phyloP scores from a whole-genome alignment of 1,140 invertebrate genomes.

The Heliothis virescens region DNA sequence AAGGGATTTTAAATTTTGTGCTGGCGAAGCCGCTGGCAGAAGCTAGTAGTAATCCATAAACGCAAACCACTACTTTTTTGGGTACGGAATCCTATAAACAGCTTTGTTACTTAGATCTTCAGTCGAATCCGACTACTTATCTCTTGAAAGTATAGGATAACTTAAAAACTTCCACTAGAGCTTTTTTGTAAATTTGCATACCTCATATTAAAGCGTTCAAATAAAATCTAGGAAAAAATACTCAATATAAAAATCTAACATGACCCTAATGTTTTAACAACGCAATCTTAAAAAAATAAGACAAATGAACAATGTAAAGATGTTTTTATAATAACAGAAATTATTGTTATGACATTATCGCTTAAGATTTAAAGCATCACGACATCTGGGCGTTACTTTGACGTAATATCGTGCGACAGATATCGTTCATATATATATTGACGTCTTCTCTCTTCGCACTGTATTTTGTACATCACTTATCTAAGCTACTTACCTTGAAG shows the following conservation, averaged over 20 bases:
- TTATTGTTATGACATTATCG: constrained; percentile 76
- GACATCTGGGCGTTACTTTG: constrained; percentile 84
- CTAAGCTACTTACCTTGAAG: constrained; percentile 84
- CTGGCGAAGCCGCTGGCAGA: too few relatives aligned
- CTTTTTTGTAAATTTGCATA: neutral
- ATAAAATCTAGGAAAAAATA: neutral
- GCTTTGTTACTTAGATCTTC: too few relatives aligned
- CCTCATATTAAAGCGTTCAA: neutral
- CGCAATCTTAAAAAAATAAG: constrained; percentile 34
- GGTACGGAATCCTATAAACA: too few relatives aligned
- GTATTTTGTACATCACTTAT: constrained; percentile 84
- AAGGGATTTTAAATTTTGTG: too few relatives aligned
- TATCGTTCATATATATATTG: constrained; percentile 84
- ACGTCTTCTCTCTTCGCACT: constrained; percentile 73
- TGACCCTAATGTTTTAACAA: constrained; percentile 28
- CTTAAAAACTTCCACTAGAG: neutral
- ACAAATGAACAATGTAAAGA: constrained; percentile 26
- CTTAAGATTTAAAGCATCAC: constrained; percentile 80
- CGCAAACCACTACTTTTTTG: too few relatives aligned
- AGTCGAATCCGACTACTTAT: too few relatives aligned
- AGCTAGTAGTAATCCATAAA: too few relatives aligned
- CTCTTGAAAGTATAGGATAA: too few relatives aligned
- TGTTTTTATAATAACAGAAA: constrained; percentile 56
- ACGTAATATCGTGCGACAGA: constrained; percentile 82
- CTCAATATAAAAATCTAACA: constrained; percentile 6